A percentile compares a stretch with the other conserved stretches of the same genome.
Evolutionary conservation across 2,797 vertebrate genomes (phyloP).

Genomic region (Danio kyathit): DNA sequence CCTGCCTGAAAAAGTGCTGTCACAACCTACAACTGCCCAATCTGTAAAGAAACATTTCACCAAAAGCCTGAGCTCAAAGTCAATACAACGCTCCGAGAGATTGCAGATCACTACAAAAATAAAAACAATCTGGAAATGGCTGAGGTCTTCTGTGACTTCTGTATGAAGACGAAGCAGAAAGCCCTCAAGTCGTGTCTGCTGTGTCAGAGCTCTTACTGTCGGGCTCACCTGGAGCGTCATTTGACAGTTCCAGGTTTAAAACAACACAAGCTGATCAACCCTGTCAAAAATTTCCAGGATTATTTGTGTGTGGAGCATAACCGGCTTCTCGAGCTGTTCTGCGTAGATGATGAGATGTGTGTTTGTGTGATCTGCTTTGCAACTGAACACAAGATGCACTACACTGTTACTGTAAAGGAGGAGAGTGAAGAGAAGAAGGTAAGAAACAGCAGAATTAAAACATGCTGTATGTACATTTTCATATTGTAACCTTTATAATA

Average conservation of each 20-base stretch:
- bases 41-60: neutral
- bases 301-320: slow-evolving; percentile 34
- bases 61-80: neutral
- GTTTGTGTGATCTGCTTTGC: slow-evolving; percentile 44
- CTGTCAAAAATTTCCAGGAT: slow-evolving; percentile 40
- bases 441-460: too few relatives aligned
- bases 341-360: slow-evolving; percentile 37
- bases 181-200: slow-evolving; percentile 48
- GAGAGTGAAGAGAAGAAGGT: slow-evolving; percentile 42
- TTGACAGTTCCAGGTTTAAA: neutral
- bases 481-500: too few relatives aligned
- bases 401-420: slow-evolving; percentile 8
- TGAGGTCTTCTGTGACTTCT: neutral
- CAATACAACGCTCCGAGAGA: neutral
- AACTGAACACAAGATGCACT: slow-evolving; percentile 32
- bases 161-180: neutral
- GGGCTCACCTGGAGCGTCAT: slow-evolving; percentile 33
- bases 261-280: slow-evolving; percentile 33
- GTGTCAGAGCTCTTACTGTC: slow-evolving; percentile 39
- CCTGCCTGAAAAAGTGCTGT: slow-evolving; percentile 2
- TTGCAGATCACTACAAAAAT: neutral
- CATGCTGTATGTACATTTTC: too few relatives aligned
- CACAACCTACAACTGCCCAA: neutral
- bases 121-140: neutral
- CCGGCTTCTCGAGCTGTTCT: slow-evolving; percentile 43